Evolutionary conservation across 2,113 vertebrate genomes (phyloP).

Genomic region (Emydura subglobosa): DNA sequence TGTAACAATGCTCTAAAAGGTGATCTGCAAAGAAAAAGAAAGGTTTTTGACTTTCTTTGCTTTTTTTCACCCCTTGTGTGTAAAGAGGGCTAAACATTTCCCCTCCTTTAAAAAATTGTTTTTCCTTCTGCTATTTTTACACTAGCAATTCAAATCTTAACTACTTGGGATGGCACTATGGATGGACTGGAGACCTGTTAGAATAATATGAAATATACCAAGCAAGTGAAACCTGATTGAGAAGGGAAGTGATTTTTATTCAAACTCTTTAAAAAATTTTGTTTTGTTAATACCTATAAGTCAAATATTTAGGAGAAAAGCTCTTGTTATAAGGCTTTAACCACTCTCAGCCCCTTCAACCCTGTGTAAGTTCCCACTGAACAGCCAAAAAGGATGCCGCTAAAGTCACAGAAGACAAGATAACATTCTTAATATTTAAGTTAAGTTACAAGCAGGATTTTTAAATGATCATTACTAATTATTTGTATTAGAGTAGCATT

Average conservation of each 20-base stretch:
- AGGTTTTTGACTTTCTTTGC: neutral
- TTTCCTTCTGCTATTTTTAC: neutral
- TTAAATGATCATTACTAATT: neutral
- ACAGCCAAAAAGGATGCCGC: neutral
- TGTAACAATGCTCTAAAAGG: neutral
- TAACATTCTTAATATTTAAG: neutral
- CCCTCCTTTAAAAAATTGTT: neutral
- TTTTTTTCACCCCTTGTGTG: neutral
- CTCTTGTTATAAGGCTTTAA: neutral
- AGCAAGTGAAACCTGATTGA: neutral
- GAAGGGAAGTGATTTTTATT: neutral
- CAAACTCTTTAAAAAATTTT: neutral
- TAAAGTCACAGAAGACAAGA: neutral
- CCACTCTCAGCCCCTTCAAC: neutral
- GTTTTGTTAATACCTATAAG: neutral
- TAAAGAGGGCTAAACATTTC: neutral
- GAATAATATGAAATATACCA: neutral
- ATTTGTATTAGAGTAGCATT: neutral
- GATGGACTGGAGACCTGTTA: neutral
- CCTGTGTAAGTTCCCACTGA: neutral
- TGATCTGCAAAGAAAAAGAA: neutral
- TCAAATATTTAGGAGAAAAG: neutral
- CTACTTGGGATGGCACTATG: neutral
- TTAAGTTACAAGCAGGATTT: rapidly evolving
- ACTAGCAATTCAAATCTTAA: neutral